Evolutionary conservation across 2,113 vertebrate genomes (phyloP).

Genomic region (Phycodurus eques): DNA sequence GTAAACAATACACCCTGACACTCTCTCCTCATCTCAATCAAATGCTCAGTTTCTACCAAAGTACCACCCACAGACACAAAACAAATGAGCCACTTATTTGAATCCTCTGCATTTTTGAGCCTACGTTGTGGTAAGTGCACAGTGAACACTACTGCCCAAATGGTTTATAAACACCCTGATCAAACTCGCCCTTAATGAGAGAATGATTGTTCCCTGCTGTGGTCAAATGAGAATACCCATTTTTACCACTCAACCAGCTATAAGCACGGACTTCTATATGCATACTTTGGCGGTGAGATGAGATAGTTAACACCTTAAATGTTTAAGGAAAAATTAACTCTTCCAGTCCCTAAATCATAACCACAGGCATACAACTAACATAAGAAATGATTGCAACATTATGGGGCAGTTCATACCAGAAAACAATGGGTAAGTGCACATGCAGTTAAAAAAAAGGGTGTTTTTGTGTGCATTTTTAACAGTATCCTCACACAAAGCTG

Average conservation of each 20-base stretch:
- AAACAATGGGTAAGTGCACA: background rate
- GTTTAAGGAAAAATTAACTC: conserved; percentile 14
- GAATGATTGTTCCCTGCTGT: conserved; percentile 67
- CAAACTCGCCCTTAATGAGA: conserved; percentile 56
- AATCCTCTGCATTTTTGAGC: conserved; percentile 39
- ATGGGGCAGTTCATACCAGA: background rate
- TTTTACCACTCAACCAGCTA: conserved; percentile 28
- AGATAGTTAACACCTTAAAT: conserved; percentile 21
- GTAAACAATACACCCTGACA: conserved; percentile 54
- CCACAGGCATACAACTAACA: background rate
- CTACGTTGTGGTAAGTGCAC: conserved; percentile 36
- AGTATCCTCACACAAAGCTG: background rate
- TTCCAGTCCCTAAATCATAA: conserved; percentile 21
- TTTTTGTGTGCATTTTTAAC: background rate
- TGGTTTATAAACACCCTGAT: conserved; percentile 12
- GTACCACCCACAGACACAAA: conserved; percentile 23
- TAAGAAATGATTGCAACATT: conserved; percentile 37
- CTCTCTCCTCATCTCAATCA: conserved; percentile 51
- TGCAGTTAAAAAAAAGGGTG: background rate
- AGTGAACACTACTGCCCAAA: conserved; percentile 31
- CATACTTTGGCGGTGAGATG: conserved; percentile 44
- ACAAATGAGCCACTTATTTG: conserved; percentile 37
- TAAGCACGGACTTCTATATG: conserved; percentile 9
- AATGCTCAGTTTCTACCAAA: conserved; percentile 48
- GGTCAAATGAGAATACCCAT: conserved; percentile 8